Evolutionary conservation across 2,113 vertebrate species (phyloP), one percentile per base, ranked within the genome.

Genomic region (Tyrannus savana): DNA sequence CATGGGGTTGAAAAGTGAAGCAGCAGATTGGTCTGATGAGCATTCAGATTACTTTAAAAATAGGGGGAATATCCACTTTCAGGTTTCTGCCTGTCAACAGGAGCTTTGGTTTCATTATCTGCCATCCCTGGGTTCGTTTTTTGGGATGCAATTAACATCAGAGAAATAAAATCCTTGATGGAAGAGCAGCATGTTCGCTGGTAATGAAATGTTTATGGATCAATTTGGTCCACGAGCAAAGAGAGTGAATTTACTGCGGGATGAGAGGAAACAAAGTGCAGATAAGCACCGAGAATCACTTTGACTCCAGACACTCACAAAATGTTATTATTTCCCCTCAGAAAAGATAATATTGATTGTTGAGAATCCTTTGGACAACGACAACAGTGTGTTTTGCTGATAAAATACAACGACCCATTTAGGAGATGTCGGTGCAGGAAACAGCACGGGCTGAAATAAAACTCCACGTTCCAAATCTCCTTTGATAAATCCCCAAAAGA

Each of bases 191-290:
- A 56, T 27, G 73, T 93, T 97, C 72, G 21, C 89, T 78, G 83
- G 94, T 92, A 97, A 97, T 97, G 97, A 96, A 97, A 97, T 96
- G 95, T 96, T 96, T 96, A 95, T 95, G 93, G 91, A 91, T 90
- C 93, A 91, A 93, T 96, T 97, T 97, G 95, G 86, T 89, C 84
- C 72, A 60, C 69, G 39, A 85, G 93, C 82, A 96, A 95, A 97
- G 68, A 71, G 41, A 89, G 93, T 83, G 76, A 83, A 93, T 94
- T 97, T 84, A 89, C 72, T 96, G 91, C 69, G 31, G 89, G 80
- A 95, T 71, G 69, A 94, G 94, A 92, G 68, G 39, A 96, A 94
- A 87, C 50, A 53, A 80, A 80, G 89, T 28, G 72, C 62, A 89
- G 79, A 81, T 84, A 77, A 79, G 88, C 42, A 3, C 56, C 3